Evolutionary conservation across 2,888 invertebrate genomes (phyloP), one percentile per base, ranked within the genome.

Genomic region (Cantharis flavilabris): DNA sequence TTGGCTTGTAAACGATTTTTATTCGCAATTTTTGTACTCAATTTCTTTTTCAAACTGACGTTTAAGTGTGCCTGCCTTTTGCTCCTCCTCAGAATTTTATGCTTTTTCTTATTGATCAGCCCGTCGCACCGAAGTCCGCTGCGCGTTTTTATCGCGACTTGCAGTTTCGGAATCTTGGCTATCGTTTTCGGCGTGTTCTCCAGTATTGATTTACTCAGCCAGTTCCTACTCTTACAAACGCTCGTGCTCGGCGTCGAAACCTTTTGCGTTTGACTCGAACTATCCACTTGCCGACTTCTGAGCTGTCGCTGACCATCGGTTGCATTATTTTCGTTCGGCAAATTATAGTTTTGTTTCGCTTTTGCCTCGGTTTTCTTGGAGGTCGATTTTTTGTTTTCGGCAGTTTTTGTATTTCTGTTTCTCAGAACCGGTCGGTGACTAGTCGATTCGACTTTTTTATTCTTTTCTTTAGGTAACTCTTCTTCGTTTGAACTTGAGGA

Each of bases 401-500:
- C 26, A 33, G n/a, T 71, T 13, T 75, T 75, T 3, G 26, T 14
- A 14, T 75, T 75, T 20, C 75, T 28, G 11, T 69, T 71, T 62
- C 75, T 49, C 14, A 75, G 62, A 49, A 75, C 75, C 9, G 71
- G 75, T 16, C 75, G 70, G 26, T 73, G 30, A 7, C n/a, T 28
- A 11, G 1, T 28, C 18, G 28, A 23, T 20, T 11, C 23, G 9
- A 23, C 3, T 16, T 65, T 70, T 5, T 71, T 75, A 13, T 10
- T 23, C 14, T 30, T 73, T 28, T 20, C 23, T 9, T 28, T 62
- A 5, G 65, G 76, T 14, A 77, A 88, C 0, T 84, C 88, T 64
- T 90, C 89, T n/a, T 89, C 89, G 9, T 90, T 90, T 65, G 91
- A 91, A 82, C 92, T 92, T 0, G 93, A 93, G 1, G 93, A 92